A percentile compares a stretch with the other conserved stretches of the same genome.
Conservation (phyloP, 64 coral and sea anemone genomes). For the Pocillopora verrucosa region DNA sequence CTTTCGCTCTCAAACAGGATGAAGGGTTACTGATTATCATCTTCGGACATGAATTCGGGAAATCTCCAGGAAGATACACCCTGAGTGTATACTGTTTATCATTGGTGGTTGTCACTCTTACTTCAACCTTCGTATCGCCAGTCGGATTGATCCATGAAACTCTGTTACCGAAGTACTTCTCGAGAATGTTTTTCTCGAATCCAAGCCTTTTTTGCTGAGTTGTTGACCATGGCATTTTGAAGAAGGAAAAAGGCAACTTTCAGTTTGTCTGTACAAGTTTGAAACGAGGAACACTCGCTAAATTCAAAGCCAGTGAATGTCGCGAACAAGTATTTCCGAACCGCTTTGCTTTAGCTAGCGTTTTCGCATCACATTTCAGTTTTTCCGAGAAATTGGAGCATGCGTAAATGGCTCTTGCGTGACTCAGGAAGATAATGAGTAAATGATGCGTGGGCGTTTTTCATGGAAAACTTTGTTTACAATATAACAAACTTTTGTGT, state of each 20-base stretch:
- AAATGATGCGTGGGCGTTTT: background rate
- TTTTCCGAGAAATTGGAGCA: background rate
- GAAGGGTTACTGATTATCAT: conserved; percentile 15
- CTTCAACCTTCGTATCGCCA: conserved; percentile 19
- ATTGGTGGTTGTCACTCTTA: conserved; percentile 22
- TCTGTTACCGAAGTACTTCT: conserved; percentile 59
- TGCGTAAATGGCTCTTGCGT: background rate
- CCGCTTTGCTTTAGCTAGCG: background rate
- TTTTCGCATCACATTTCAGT: background rate
- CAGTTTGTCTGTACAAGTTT: background rate
- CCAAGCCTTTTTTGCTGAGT: conserved; percentile 53
- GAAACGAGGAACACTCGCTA: background rate
- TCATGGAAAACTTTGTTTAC: background rate
- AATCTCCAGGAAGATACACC: conserved; percentile 48
- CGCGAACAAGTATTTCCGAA: background rate
- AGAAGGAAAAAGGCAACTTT: background rate
- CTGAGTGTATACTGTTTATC: conserved; percentile 48
- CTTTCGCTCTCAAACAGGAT: background rate
- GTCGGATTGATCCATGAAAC: conserved; percentile 70
- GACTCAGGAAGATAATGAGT: background rate
- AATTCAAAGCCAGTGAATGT: background rate
- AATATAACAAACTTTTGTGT: background rate
- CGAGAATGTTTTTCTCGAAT: conserved; percentile 41
- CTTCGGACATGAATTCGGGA: conserved; percentile 49
- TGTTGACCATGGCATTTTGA: conserved; percentile 47